Conservation (phyloP, 2,113 vertebrate genomes). For the Tragelaphus scriptus region DNA sequence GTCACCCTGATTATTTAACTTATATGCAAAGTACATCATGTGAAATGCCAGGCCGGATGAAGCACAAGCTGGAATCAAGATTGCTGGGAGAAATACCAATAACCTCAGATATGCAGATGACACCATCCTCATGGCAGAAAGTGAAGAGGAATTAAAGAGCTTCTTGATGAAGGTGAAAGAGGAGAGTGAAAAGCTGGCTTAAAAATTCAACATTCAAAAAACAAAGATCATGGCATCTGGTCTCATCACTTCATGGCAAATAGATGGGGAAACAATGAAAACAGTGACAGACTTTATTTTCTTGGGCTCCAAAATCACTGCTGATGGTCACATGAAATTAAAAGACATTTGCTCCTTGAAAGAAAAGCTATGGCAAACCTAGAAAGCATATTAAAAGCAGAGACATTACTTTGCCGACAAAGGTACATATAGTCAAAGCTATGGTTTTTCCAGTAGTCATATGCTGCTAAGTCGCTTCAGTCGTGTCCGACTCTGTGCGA, state of each 20-base stretch:
- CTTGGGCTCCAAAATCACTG: not conserved
- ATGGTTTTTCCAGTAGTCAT: not conserved
- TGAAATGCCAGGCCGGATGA: not conserved
- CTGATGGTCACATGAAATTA: not conserved
- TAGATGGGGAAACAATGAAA: not conserved
- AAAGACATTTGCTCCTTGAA: not conserved
- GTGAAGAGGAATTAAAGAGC: not conserved
- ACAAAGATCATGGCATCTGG: not conserved
- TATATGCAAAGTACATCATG: not conserved
- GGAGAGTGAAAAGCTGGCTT: not conserved
- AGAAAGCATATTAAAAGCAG: not conserved
- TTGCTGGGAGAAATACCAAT: not conserved
- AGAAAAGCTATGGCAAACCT: not conserved
- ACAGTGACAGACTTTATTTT: not conserved
- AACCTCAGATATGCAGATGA: not conserved
- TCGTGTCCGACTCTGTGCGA: no score
- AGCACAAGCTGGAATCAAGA: not conserved
- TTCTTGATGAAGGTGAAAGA: not conserved
- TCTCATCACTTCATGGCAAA: not conserved
- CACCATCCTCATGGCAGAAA: not conserved
- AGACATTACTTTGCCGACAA: not conserved
- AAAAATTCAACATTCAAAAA: not conserved
- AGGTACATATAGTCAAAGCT: not conserved
- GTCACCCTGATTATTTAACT: not conserved
- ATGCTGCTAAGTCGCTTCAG: no score